Evolutionary conservation across 2,888 invertebrate species (phyloP), one percentile per base, ranked within the genome.

Genomic region (Diabrotica balteata): DNA sequence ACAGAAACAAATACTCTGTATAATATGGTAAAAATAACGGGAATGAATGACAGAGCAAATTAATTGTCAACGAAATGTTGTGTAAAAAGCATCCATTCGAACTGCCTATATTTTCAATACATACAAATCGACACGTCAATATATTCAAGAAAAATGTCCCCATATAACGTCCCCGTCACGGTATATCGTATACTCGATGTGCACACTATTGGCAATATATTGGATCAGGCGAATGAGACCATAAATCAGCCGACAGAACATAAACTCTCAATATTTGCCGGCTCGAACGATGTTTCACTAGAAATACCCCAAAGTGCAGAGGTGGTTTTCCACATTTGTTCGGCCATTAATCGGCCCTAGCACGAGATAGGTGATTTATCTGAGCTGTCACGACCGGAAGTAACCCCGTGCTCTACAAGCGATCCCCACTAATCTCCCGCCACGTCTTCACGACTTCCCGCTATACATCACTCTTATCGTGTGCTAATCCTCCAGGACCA

Each of bases 241-340:
- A 74, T 77, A 77, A 77, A 77, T 76, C 75, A 72, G 63, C 67
- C 64, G 59, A 62, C 64, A 63, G 73, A 75, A 75, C 75, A 76
- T 77, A 77, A 77, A 77, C 76, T 76, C 75, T 74, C 75, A 75
- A 75, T 75, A 76, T 75, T 77, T 75, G 75, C 75, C 75, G 77
- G 71, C 66, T 73, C 71, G 73, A 72, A 71, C 75, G 75, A 76
- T 76, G 75, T 75, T 77, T 74, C 74, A 77, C 74, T 72, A 73
- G 75, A 76, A 74, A 77, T 73, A 75, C 73, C 76, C 76, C 74
- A 80, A 80, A 82, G 81, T 80, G 80, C 80, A 80, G 81, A 81
- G 82, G 82, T 81, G 82, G 81, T 82, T 83, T 82, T 83, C 81
- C 82, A 81, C 83, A 84, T 83, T 84, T 84, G 83, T 81, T 82